A percentile compares a stretch with the other conserved stretches of the same genome.
These are phyloP conservation scores for Elephas maximus DNA, from an alignment of 2,113 vertebrate genomes.

Conservation along the genomic window DNA sequence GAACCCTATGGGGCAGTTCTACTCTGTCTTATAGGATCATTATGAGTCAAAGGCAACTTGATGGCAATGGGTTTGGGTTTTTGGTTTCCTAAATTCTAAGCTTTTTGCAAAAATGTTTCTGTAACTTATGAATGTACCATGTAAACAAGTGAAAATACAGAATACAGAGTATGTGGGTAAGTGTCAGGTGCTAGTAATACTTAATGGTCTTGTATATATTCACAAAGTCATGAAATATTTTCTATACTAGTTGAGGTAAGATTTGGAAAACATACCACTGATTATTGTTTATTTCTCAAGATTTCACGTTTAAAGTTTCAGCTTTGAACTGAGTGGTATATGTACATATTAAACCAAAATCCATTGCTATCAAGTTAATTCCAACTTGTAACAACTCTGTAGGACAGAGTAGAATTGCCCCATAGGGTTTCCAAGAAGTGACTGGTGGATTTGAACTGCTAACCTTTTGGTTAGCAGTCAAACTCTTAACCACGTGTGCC, in stretches of 20 bases:
- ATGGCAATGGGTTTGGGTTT: too few relatives aligned
- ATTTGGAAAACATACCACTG: neutral
- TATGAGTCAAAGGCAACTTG: too few relatives aligned
- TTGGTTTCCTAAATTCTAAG: slow-evolving; percentile 53
- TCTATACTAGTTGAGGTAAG: neutral
- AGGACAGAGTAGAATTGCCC: too few relatives aligned
- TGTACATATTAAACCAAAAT: too few relatives aligned
- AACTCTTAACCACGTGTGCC: too few relatives aligned
- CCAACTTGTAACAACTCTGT: too few relatives aligned
- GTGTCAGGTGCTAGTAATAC: slow-evolving; percentile 56
- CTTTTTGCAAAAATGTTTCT: slow-evolving; percentile 69
- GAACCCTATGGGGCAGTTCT: too few relatives aligned
- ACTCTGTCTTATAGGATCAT: too few relatives aligned
- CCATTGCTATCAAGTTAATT: too few relatives aligned
- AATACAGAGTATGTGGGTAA: slow-evolving; percentile 3
- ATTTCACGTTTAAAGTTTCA: neutral
- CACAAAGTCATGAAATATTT: slow-evolving; percentile 10
- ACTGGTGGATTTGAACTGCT: too few relatives aligned
- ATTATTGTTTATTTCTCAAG: slow-evolving; percentile 8
- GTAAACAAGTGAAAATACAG: neutral
- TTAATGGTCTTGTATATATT: slow-evolving; percentile 64
- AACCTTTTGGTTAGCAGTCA: too few relatives aligned
- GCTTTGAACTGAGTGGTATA: neutral
- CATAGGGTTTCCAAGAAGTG: too few relatives aligned
- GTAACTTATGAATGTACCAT: slow-evolving; percentile 49